A percentile compares a stretch with the other conserved stretches of the same genome.
Conservation (phyloP, 2,888 invertebrate genomes). For the Scotopteryx bipunctaria region DNA sequence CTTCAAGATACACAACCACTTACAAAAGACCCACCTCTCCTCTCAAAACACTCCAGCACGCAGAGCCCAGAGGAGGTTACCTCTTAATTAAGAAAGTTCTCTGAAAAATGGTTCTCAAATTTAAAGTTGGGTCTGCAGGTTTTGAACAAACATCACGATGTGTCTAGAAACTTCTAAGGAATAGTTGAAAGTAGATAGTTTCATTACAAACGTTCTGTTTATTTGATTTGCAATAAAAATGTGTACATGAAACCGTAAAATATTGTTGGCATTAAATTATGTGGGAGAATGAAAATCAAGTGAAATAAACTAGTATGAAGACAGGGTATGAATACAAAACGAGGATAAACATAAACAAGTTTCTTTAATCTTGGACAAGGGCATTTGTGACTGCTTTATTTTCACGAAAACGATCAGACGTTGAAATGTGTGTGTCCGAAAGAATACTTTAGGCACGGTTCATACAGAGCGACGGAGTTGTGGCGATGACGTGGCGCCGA, state of each 20-base stretch:
- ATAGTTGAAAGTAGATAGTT: conserved; percentile 47
- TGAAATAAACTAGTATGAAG: conserved; percentile 24
- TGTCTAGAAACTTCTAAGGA: conserved; percentile 73
- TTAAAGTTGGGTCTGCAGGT: conserved; percentile 61
- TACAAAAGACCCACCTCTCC: conserved; percentile 48
- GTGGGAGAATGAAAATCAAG: conserved; percentile 22
- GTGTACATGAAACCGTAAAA: conserved; percentile 25
- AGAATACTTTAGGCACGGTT: neutral
- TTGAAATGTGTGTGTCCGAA: neutral
- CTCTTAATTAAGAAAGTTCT: conserved; percentile 51
- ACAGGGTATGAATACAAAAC: conserved; percentile 12
- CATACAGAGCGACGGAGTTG: too few relatives aligned
- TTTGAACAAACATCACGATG: conserved; percentile 65
- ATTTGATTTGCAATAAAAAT: conserved; percentile 32
- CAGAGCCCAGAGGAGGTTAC: conserved; percentile 37
- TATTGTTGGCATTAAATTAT: conserved; percentile 27
- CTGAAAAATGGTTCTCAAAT: conserved; percentile 48
- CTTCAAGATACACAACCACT: conserved; percentile 67
- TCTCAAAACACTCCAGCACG: conserved; percentile 35
- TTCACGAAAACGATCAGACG: conserved; percentile 1
- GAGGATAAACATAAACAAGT: conserved; percentile 18
- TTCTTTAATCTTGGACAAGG: conserved; percentile 15
- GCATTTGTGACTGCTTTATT: conserved; percentile 11
- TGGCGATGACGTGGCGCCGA: too few relatives aligned
- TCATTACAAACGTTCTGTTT: conserved; percentile 52